Base-by-base conservation (phyloP, 1,140 invertebrate genomes). In the Leptinotarsa defecta region DNA sequence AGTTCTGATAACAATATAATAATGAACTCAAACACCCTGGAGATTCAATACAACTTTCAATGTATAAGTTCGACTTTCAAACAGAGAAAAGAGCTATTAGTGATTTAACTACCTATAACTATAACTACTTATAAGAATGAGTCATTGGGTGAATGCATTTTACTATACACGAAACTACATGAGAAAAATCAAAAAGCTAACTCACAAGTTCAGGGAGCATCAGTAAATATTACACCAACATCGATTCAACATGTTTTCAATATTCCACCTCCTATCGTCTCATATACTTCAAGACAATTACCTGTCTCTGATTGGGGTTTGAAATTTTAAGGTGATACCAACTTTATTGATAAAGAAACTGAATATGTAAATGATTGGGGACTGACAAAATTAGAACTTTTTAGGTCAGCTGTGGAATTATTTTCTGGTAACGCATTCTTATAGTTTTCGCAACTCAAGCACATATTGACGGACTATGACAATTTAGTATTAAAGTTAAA, bases 251-350 rank as follows among this genome's bases (percentile, higher is more conserved):
- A 1, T 57, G n/a, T 57, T 57, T 57, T 13, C n/a, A 57, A 57
- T n/a, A n/a, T 52, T 15, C 49, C 49, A n/a, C 49, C 49, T 52
- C 3, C 49, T 15, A 13, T 52, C 17, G 49, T 52, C 13, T 52
- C 49, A 4, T n/a, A 52, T 52, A 52, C 0, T 52, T 13, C 49
- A 4, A 17, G 49, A 52, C 13, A 52, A 52, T n/a, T 52, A 52
- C 49, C 49, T 52, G 49, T 52, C 49, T 52, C 65, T 61, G 52
- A 76, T 13, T 68, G 49, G 11, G 49, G 49, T 52, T 52, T 52
- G 17, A 52, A 52, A 52, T 15, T 52, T 15, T 52, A 13, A 52
- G 11, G 49, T 13, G 49, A 52, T 52, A 4, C 8, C 13, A 52
- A 52, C 17, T 52, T 52, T 11, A 52, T 52, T 52, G 49, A 71